phyloP scores from a whole-genome alignment of 2,797 vertebrate genomes.

The Agapornis canus region DNA sequence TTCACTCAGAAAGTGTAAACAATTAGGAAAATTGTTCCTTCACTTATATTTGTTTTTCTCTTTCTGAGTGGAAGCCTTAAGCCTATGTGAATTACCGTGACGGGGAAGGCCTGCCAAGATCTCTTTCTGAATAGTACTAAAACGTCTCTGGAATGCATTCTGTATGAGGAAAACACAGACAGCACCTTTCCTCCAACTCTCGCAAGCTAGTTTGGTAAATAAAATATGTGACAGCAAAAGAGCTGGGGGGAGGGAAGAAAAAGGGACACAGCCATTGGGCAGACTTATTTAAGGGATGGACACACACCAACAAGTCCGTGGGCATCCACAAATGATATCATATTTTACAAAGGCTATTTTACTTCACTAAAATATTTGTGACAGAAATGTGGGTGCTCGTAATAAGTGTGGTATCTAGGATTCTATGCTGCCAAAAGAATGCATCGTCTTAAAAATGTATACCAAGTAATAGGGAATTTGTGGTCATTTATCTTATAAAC shows the following conservation, averaged over 20 bases:
- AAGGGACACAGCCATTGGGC: not conserved
- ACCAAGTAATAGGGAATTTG: constrained; percentile 9
- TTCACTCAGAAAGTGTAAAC: constrained; percentile 15
- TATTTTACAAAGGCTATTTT: not conserved
- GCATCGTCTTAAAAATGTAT: not conserved
- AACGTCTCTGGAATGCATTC: constrained; percentile 25
- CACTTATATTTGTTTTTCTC: constrained; percentile 1
- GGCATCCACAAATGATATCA: not conserved
- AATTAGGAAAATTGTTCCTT: constrained; percentile 15
- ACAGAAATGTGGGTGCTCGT: not conserved
- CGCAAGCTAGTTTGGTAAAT: constrained; percentile 17
- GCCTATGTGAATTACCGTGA: constrained; percentile 13
- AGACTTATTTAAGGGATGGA: constrained; percentile 17
- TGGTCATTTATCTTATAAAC: not conserved
- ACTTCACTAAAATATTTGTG: not conserved
- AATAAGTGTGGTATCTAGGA: not conserved
- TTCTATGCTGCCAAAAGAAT: not conserved
- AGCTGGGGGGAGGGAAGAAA: rapidly evolving
- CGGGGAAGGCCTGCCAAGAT: constrained; percentile 1
- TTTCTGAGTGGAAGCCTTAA: constrained; percentile 31
- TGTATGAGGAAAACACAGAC: constrained; percentile 10
- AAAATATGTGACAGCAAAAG: not conserved
- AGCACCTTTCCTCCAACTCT: constrained; percentile 19
- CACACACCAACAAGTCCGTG: not conserved
- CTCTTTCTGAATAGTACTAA: constrained; percentile 17